phyloP scores from a whole-genome alignment of 2,797 vertebrate species.

The Octomys mimax region DNA sequence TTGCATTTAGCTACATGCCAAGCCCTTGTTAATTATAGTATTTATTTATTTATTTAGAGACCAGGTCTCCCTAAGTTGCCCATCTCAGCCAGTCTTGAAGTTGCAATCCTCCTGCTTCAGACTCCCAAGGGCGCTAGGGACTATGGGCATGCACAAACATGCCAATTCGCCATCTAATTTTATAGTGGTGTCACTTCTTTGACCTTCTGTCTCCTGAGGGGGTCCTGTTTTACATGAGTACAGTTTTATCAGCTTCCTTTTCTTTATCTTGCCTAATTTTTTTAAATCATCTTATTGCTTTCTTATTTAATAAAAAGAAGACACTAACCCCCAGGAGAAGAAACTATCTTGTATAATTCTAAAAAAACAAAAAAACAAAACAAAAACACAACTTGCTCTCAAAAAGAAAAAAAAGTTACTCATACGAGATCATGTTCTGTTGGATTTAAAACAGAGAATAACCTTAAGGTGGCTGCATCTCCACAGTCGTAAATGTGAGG shows the following conservation, averaged over 20 bases:
- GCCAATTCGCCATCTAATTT: background rate
- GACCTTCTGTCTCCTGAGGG: background rate
- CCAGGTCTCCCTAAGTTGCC: background rate
- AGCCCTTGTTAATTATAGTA: background rate
- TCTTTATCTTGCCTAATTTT: background rate
- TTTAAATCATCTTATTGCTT: background rate
- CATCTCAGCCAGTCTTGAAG: background rate
- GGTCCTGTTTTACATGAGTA: rapidly evolving
- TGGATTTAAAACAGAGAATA: background rate
- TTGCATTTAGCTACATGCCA: background rate
- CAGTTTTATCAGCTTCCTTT: background rate
- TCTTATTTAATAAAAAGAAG: background rate
- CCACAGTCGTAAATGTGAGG: background rate
- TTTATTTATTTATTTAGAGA: background rate
- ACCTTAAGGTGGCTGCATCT: background rate
- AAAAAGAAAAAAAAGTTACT: background rate
- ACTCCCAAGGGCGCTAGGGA: background rate
- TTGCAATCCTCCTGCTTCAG: background rate
- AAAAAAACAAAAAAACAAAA: too few species aligned
- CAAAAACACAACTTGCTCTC: too few species aligned
- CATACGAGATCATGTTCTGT: too few species aligned
- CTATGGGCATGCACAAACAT: background rate
- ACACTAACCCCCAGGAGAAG: too few species aligned
- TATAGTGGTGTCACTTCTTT: too few species aligned
- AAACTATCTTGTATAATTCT: too few species aligned